Evolutionary conservation across 2,888 invertebrate genomes (phyloP), one percentile per base, ranked within the genome.

Genomic region (Apomyelois bistriatella): DNA sequence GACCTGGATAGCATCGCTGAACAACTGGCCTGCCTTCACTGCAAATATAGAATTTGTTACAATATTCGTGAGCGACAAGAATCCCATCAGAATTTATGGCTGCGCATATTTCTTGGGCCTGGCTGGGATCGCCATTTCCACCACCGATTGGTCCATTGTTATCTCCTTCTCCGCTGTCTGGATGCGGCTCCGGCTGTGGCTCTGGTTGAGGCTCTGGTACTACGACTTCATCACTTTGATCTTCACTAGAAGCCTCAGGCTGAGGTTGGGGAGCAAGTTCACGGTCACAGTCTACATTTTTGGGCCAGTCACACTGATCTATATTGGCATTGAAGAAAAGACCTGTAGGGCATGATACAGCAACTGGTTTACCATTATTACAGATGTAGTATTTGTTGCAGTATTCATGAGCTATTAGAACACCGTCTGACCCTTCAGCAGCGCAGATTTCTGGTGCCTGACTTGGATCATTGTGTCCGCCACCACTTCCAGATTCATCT

Each of bases 281-380:
- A 7, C 49, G 61, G 0, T 66, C 71, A 51, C 82, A 82, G 0
- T 68, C 55, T 1, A 81, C 78, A 42, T 69, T 65, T 0, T 59
- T 35, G 0, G 76, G 67, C 74, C 74, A 78, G 47, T 79, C 79
- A 52, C 81, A 82, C 22, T 54, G 53, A 43, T 72, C 58, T 0
- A 32, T 61, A 0, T 51, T 17, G 0, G 71, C 66, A 52, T 79
- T 73, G 56, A 64, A 81, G 6, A 72, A 50, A 7, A 77, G 64
- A 13, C 51, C 54, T 3, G 43, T 53, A 1, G 67, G 63, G 37
- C 81, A 82, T 4, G 1, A 47, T 4, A 64, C 2, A 0, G 66
- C 46, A 0, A 76, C 60, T 2, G 76, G 72, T 7, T 40, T 10
- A 4, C 76, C 70, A 22, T 62, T 12, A 9, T 28, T 28, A 32